phyloP scores from a whole-genome alignment of 2,888 invertebrate genomes.

The Chironomus riparius region DNA sequence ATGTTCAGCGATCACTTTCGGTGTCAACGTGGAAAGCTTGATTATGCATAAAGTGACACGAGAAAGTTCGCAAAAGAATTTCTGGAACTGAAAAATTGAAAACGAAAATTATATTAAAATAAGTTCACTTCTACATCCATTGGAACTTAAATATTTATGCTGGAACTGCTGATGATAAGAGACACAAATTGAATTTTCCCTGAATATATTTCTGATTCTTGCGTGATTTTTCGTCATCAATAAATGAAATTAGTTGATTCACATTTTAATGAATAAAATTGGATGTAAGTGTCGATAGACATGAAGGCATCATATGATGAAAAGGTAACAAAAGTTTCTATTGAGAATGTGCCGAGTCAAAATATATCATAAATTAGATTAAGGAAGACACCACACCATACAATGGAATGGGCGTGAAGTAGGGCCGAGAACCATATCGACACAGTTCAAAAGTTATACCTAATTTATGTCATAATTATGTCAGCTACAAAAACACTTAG shows the following conservation, averaged over 20 bases:
- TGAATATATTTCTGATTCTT: not conserved
- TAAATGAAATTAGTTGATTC: slow-evolving; percentile 2
- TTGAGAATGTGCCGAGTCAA: not conserved
- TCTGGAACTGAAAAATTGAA: too few relatives aligned
- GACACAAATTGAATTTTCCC: not conserved
- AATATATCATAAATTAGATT: not conserved
- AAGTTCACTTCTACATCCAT: not conserved
- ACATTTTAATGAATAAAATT: not conserved
- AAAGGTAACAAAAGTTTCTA: not conserved
- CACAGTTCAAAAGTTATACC: too few relatives aligned
- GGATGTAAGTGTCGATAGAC: not conserved
- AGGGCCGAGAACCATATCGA: too few relatives aligned
- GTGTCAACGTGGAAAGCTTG: too few relatives aligned
- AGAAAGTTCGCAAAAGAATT: too few relatives aligned
- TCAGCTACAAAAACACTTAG: too few relatives aligned
- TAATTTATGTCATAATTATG: too few relatives aligned
- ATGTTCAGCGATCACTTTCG: not conserved
- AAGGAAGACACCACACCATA: not conserved
- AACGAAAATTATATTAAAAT: too few relatives aligned
- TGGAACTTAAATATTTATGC: not conserved
- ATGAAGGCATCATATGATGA: not conserved
- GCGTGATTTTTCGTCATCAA: not conserved
- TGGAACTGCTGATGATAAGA: not conserved
- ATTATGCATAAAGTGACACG: too few relatives aligned
- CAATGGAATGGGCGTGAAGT: too few relatives aligned